phyloP scores from a whole-genome alignment of 2,113 vertebrate genomes.

The Pongo pygmaeus region DNA sequence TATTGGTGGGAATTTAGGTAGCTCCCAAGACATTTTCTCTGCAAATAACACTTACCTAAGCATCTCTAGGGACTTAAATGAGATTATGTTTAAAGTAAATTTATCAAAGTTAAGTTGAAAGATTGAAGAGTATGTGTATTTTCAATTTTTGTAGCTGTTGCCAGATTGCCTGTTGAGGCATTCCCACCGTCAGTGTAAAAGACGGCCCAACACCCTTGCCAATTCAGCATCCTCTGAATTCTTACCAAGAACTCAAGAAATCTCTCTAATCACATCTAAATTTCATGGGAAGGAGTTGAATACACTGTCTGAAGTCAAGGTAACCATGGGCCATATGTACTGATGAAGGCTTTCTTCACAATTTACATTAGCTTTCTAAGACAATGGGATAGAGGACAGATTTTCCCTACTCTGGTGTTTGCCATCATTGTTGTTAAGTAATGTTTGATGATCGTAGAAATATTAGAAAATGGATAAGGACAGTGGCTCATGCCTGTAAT shows the following conservation, averaged over 20 bases:
- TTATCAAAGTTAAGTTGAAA: background rate
- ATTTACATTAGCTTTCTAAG: background rate
- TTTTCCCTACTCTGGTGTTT: background rate
- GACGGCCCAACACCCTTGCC: background rate
- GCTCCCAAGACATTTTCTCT: background rate
- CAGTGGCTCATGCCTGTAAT: too few relatives aligned
- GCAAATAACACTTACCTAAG: background rate
- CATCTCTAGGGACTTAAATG: background rate
- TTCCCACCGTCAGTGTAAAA: background rate
- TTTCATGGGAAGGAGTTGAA: background rate
- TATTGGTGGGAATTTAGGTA: background rate
- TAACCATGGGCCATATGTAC: background rate
- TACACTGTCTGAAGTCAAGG: background rate
- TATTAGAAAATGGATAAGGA: background rate
- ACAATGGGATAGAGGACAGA: background rate
- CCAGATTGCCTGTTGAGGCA: background rate
- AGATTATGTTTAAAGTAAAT: slow-evolving; percentile 12
- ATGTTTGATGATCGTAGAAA: background rate
- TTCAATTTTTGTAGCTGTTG: background rate
- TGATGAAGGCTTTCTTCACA: background rate
- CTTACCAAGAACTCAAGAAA: background rate
- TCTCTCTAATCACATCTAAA: background rate
- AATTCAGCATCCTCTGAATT: background rate
- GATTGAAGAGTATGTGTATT: background rate
- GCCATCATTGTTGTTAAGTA: background rate